Evolutionary conservation across 1,140 invertebrate genomes (phyloP), one percentile per base, ranked within the genome.

Genomic region (Hylaeus volcanicus): DNA sequence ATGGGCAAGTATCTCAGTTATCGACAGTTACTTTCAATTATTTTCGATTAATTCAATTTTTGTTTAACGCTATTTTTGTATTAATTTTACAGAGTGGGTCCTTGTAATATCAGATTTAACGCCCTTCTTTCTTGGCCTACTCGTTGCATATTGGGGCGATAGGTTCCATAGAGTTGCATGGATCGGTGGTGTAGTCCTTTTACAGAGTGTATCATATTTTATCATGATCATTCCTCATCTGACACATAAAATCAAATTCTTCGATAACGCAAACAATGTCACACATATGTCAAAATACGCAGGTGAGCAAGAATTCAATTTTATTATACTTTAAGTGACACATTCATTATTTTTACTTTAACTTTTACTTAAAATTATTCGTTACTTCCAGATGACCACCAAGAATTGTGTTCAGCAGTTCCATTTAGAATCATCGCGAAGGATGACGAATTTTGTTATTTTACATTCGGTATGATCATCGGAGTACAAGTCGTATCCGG

Each of bases 101-200:
- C 83, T 95, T 39, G 93, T 94, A 9, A 89, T 92, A 60, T 94
- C 94, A 69, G 94, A 95, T 39, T 87, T 95, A 0, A 93, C 94
- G 64, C 93, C 94, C 70, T 93, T 94, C 9, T 12, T 95, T 12
- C 90, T 95, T 15, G 95, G 94, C 0, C 78, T 95, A 53, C 43
- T 87, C 0, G 86, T 95, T 9, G 93, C 95, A 26, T 95, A 95
- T 85, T 96, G 94, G 94, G 95, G 95, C 5, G 93, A 95, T 76
- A 92, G 92, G 88, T 94, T 94, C 55, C 95, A 96, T 86, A 94
- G 94, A 85, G 92, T 93, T 39, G 92, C 94, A 2, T 96, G 95
- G 95, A 90, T 95, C 41, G 95, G 95, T 58, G 94, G 92, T 14
- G 87, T 95, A 1, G 90, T 94, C 12, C 94, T 96, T 70, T 84